Percentiles rank a stretch among this genome's conserved stretches.
These are phyloP conservation scores for Marmota flaviventris DNA, from an alignment of 2,113 vertebrate genomes.

Conservation along the genomic window DNA sequence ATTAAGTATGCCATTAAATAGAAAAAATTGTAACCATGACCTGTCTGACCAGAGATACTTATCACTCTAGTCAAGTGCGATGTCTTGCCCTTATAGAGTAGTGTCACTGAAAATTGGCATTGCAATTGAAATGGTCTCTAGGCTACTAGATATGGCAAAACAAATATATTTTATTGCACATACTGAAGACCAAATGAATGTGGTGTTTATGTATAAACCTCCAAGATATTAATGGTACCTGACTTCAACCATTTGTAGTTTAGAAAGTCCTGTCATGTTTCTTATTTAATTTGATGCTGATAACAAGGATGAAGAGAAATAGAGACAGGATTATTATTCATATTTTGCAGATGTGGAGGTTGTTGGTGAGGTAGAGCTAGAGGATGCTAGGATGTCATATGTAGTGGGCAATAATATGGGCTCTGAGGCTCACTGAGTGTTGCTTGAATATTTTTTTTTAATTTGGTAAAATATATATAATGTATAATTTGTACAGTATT, in stretches of 20 bases:
- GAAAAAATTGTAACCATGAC: background rate
- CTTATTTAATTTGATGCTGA: constrained; percentile 43
- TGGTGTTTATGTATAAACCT: background rate
- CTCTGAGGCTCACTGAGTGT: background rate
- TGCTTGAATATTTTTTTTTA: background rate
- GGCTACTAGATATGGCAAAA: background rate
- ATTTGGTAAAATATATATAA: background rate
- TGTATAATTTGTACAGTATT: background rate
- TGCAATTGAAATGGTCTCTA: background rate
- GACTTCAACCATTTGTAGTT: background rate
- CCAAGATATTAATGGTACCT: constrained; percentile 4
- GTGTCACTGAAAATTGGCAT: background rate
- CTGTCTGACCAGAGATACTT: constrained; percentile 18
- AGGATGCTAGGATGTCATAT: background rate
- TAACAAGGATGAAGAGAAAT: background rate
- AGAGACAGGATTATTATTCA: background rate
- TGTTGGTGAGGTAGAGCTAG: background rate
- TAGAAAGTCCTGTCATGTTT: background rate
- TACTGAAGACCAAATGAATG: background rate
- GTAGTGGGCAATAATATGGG: background rate
- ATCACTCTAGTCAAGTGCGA: background rate
- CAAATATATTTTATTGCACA: background rate
- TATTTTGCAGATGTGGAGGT: background rate
- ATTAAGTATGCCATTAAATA: constrained; percentile 27
- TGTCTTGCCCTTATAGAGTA: background rate